Percentiles rank a stretch among this genome's conserved stretches.
These are phyloP conservation scores for Dicaeum eximium DNA, from an alignment of 2,113 vertebrate genomes.

Conservation along the genomic window DNA sequence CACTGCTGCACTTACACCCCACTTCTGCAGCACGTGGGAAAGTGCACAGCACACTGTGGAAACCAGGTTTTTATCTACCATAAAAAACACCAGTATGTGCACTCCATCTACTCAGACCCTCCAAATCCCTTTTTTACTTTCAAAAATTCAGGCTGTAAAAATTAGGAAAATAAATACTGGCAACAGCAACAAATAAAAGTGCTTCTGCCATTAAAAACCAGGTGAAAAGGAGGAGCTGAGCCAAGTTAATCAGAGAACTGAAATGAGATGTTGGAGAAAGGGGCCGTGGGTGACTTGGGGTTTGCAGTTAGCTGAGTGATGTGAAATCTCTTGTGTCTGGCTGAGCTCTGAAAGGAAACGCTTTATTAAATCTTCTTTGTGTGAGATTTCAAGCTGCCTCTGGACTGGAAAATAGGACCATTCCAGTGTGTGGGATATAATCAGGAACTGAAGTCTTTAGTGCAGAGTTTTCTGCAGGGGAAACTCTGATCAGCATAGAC, in stretches of 20 bases:
- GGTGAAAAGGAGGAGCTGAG: slow-evolving; percentile 34
- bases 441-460: slow-evolving; percentile 1
- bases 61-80: neutral
- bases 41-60: neutral
- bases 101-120: neutral
- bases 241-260: slow-evolving; percentile 39
- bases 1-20: neutral
- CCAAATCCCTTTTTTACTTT: neutral
- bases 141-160: neutral
- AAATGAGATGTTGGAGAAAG: slow-evolving; percentile 36
- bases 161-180: neutral
- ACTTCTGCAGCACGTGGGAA: neutral
- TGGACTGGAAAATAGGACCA: slow-evolving; percentile 50
- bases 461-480: neutral
- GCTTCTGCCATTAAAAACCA: slow-evolving; percentile 17
- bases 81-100: neutral
- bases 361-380: slow-evolving; percentile 63
- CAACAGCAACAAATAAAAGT: neutral
- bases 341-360: slow-evolving; percentile 49
- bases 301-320: slow-evolving; percentile 37
- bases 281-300: neutral
- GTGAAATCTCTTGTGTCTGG: slow-evolving; percentile 49
- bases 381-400: slow-evolving; percentile 46
- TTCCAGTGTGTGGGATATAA: slow-evolving; percentile 9
- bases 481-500: neutral